A percentile compares a stretch with the other conserved stretches of the same genome.
phyloP scores from a whole-genome alignment of 2,888 invertebrate genomes.

The Kuschelorhynchus macadamiae region DNA sequence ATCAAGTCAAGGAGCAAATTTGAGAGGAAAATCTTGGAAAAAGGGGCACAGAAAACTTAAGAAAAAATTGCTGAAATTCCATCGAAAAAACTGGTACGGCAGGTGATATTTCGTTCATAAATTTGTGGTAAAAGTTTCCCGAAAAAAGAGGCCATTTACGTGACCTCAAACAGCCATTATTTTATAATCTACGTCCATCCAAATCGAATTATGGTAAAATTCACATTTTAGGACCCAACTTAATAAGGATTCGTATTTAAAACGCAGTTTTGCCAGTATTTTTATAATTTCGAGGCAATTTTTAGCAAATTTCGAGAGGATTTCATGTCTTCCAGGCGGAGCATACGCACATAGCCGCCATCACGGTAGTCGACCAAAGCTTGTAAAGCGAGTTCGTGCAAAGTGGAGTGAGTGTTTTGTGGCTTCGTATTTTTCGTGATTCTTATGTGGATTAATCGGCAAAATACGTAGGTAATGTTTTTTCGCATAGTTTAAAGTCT shows the following conservation, averaged over 20 bases:
- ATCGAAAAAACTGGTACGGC: constrained; percentile 22
- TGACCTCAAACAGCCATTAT: constrained; percentile 53
- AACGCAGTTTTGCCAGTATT: constrained; percentile 57
- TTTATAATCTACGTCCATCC: constrained; percentile 53
- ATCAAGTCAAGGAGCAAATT: constrained; percentile 21
- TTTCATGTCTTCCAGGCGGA: constrained; percentile 45
- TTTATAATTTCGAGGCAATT: constrained; percentile 51
- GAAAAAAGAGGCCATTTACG: constrained; percentile 45
- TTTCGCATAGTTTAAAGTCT: constrained; percentile 45
- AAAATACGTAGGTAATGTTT: constrained; percentile 68
- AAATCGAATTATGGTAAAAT: constrained; percentile 14
- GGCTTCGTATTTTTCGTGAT: constrained; percentile 69
- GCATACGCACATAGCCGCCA: constrained; percentile 64
- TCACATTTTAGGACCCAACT: constrained; percentile 14
- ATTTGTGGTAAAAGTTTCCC: background rate
- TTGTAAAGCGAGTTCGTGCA: constrained; percentile 68
- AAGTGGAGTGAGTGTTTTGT: constrained; percentile 70
- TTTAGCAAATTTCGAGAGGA: constrained; percentile 47
- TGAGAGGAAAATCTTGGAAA: constrained; percentile 28
- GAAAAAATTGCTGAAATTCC: constrained; percentile 28
- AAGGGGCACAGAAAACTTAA: constrained; percentile 28
- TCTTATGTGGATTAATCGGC: constrained; percentile 68
- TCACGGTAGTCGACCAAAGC: constrained; percentile 67
- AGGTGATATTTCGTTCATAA: constrained; percentile 16
- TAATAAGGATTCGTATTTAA: constrained; percentile 27